phyloP scores from a whole-genome alignment of 2,888 invertebrate species.

The Drosophila mulleri region DNA sequence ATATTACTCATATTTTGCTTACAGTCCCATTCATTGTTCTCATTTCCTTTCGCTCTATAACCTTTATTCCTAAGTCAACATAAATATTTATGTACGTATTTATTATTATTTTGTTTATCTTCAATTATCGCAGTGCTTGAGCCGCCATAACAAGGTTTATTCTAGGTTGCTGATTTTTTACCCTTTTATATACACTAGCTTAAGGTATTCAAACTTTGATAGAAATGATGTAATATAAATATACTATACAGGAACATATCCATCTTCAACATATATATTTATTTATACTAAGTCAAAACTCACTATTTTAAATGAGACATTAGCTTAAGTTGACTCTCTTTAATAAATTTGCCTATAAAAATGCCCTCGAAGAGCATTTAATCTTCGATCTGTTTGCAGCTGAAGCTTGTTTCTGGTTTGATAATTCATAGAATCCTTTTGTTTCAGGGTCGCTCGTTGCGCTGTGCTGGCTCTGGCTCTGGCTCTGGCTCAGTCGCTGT shows the following conservation, averaged over 20 bases:
- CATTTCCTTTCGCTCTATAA: too few relatives aligned
- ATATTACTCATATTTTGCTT: not conserved
- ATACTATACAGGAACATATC: not conserved
- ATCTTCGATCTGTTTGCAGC: not conserved
- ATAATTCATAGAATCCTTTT: conserved; percentile 32
- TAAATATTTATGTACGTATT: conserved; percentile 7
- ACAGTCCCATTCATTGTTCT: not conserved
- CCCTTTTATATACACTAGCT: not conserved
- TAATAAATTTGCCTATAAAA: not conserved
- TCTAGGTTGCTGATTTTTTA: not conserved
- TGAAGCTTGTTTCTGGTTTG: not conserved
- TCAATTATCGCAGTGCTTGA: conserved; percentile 5
- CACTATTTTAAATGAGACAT: not conserved
- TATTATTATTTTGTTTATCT: conserved; percentile 2
- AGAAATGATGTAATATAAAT: not conserved
- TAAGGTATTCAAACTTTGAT: not conserved
- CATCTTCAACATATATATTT: not conserved
- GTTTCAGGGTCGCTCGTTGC: conserved; percentile 14
- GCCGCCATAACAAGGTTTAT: not conserved
- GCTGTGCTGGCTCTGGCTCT: not conserved
- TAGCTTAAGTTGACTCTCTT: too few relatives aligned
- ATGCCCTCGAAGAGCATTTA: not conserved
- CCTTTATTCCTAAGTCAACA: not conserved
- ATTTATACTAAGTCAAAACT: not conserved
- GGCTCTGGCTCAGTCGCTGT: conserved; percentile 6